phyloP scores from a whole-genome alignment of 2,888 invertebrate species.

The Torymus texanus region DNA sequence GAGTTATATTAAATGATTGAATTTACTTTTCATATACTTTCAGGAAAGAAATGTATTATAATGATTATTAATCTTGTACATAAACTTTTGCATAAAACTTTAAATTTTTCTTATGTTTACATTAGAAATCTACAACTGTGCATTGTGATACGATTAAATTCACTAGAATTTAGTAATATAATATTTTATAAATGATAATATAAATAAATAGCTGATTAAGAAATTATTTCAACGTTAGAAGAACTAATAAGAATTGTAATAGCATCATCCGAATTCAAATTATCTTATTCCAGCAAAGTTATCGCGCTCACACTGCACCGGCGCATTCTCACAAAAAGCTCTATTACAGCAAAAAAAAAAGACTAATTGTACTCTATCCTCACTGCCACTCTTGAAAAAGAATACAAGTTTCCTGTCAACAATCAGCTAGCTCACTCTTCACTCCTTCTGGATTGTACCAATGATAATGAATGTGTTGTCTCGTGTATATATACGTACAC shows the following conservation, averaged over 20 bases:
- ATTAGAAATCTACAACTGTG: no score
- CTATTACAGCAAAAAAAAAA: slow-evolving; percentile 28
- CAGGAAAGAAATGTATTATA: background rate
- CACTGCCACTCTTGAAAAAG: slow-evolving; percentile 23
- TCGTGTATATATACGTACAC: slow-evolving; percentile 29
- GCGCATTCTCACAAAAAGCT: slow-evolving; percentile 40
- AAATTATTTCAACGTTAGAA: no score
- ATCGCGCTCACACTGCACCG: slow-evolving; percentile 22
- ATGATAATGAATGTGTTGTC: slow-evolving; percentile 43
- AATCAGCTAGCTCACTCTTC: slow-evolving; percentile 35
- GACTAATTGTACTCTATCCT: slow-evolving; percentile 25
- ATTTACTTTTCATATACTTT: background rate
- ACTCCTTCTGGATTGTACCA: slow-evolving; percentile 36
- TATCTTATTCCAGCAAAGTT: background rate
- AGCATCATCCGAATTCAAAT: slow-evolving; percentile 36
- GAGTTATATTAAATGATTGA: no score
- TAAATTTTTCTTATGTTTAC: no score
- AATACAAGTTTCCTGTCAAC: slow-evolving; percentile 5
- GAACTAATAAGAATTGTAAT: no score
- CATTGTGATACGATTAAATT: no score
- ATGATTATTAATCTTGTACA: no score
- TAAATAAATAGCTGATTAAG: no score
- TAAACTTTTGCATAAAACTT: no score
- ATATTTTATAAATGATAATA: no score
- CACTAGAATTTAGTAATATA: no score